Evolutionary conservation across 2,113 vertebrate species (phyloP), one percentile per base, ranked within the genome.

Genomic region (Lathamus discolor): DNA sequence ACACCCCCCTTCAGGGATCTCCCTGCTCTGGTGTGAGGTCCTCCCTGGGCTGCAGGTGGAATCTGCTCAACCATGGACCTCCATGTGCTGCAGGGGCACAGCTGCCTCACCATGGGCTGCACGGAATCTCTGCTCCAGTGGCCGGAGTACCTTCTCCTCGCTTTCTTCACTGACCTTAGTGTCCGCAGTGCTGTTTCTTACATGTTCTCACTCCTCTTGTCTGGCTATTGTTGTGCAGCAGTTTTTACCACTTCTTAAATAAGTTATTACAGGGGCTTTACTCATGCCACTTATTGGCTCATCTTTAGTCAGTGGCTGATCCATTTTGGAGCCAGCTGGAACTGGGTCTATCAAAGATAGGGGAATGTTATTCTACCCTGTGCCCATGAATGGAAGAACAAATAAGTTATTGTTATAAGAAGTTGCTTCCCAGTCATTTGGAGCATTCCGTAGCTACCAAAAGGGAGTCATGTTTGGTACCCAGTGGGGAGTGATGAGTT

Each of bases 211-310:
- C 4, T 66, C 4, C 7, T 72, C 20, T 69, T 4, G 41, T 25
- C 24, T 1, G 6, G 35, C 7, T 77, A 17, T 13, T 43, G 25
- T 31, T 39, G 23, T 3, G 1, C 39, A 59, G n/a, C n/a, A n/a
- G n/a, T n/a, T n/a, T n/a, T n/a, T n/a, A 19, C 19, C 7, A 4
- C 8, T 39, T 51, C 27, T 37, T n/a, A 39, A 29, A 39, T 16
- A 33, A 5, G 5, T 17, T 83, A 4, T 25, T 27, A 22, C 10
- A 63, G 61, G 57, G 28, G 19, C 1, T 2, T 5, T 49, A 10
- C 11, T 13, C 44, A 1, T 2, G 0, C 25, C 6, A 6, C 17
- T 33, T 6, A 5, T 1, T 61, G 24, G 25, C 33, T 77, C 11
- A 44, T 31, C 8, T 49, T 76, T 43, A 28, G 13, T 9, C 46